Conservation (phyloP, 2,888 invertebrate genomes). For the Gastracanthus pulcherrimus region DNA sequence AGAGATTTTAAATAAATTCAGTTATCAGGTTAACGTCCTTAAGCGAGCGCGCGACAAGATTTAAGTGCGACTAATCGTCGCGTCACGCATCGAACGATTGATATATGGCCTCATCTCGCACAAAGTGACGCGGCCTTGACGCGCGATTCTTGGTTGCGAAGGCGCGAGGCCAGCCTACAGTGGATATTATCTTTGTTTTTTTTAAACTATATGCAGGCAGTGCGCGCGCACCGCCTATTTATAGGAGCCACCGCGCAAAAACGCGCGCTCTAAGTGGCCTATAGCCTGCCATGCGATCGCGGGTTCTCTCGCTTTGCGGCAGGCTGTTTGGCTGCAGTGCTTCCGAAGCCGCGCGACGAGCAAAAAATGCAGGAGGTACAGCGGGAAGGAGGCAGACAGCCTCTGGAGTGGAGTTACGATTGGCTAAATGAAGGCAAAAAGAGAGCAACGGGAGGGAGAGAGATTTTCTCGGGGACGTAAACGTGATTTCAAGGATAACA, state of each 20-base stretch:
- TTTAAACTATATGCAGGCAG: background rate
- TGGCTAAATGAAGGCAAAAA: background rate
- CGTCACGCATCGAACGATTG: slow-evolving; percentile 41
- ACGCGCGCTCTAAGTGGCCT: background rate
- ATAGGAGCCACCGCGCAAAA: background rate
- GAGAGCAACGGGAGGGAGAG: background rate
- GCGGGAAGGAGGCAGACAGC: background rate
- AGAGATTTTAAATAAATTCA: no score
- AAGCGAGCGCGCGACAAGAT: slow-evolving; percentile 1
- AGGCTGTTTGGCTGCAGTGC: no score
- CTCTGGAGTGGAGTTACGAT: background rate
- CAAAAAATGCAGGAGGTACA: background rate
- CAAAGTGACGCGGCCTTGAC: slow-evolving; percentile 11
- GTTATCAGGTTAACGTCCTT: no score
- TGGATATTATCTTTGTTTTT: no score
- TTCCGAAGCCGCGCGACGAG: background rate
- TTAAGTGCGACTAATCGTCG: slow-evolving; percentile 49
- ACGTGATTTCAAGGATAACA: no score
- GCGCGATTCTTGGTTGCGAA: no score
- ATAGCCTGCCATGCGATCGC: no score
- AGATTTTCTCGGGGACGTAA: background rate
- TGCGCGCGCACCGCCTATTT: background rate
- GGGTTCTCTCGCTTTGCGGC: no score
- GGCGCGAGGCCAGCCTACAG: background rate
- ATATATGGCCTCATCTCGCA: background rate